These are phyloP conservation scores for Eilema griseolum DNA, from an alignment of 2,888 invertebrate species.

Conservation along the genomic window DNA sequence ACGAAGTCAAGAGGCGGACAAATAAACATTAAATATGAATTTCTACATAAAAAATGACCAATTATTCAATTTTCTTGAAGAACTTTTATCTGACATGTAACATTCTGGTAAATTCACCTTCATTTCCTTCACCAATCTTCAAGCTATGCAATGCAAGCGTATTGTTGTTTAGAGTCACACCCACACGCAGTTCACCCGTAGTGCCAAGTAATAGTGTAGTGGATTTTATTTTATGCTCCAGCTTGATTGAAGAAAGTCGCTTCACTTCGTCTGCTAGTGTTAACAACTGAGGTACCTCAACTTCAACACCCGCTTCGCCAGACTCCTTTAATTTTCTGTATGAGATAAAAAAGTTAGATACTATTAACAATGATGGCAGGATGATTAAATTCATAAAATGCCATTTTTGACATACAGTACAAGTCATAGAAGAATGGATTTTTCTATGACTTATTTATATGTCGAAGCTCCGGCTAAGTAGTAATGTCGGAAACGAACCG, in stretches of 20 bases:
- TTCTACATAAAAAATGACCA: not conserved
- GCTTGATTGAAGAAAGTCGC: conserved; percentile 89
- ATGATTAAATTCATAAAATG: not conserved
- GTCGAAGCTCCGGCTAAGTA: not conserved
- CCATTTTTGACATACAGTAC: no score
- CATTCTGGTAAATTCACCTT: conserved; percentile 70
- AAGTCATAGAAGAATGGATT: no score
- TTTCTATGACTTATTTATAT: not conserved
- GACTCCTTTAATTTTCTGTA: conserved; percentile 74
- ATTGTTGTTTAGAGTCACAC: conserved; percentile 91
- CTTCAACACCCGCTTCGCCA: conserved; percentile 68
- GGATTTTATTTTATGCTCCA: conserved; percentile 90
- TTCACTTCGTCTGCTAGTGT: conserved; percentile 91
- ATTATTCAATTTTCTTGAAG: not conserved
- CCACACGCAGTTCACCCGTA: conserved; percentile 90
- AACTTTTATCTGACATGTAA: not conserved
- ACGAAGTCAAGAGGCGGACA: no score
- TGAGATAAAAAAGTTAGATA: conserved; percentile 11
- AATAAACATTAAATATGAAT: no score
- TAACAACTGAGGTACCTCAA: conserved; percentile 73
- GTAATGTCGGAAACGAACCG: not conserved
- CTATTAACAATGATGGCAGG: not conserved
- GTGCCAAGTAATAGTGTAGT: conserved; percentile 90
- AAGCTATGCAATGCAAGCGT: conserved; percentile 90
- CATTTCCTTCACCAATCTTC: conserved; percentile 83